Evolutionary conservation across 2,113 vertebrate genomes (phyloP), one percentile per base, ranked within the genome.

Genomic region (Semicossyphus pulcher): DNA sequence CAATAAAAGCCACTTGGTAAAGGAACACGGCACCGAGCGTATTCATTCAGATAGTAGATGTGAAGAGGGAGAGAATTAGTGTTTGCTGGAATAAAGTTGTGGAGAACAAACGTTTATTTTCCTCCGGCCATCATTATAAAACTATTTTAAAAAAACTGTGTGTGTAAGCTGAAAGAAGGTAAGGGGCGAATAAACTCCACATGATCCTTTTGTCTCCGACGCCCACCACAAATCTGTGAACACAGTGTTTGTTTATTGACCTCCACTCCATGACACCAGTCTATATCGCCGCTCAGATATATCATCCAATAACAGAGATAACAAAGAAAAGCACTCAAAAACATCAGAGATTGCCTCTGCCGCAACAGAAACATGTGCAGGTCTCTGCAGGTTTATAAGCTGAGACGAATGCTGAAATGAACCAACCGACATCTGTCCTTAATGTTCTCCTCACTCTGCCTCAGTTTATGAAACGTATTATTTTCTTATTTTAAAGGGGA

Each of bases 241-340:
- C 36, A 7, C 48, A 2, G 44, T 20, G 23, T 59, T 41, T 68
- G 68, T 20, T 45, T 18, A 15, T 21, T 82, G 79, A 80, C 76
- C 76, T 78, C 56, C 26, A 78, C 28, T 83, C 53, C 16, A 44
- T 54, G 68, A 80, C 60, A 73, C 29, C 47, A 75, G 80, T 82
- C 69, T 57, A 25, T 48, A 57, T 52, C 44, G 21, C 51, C 44
- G 51, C 47, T 52, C 67, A 39, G 4, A 74, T 14, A 32, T 78
- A 67, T 74, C 63, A 29, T 36, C 70, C 68, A 70, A 65, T 75
- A 74, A 68, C 72, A 28, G 31, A 81, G 47, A 73, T 73, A 83
- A 73, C 52, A 62, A 57, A 10, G 31, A 62, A 41, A 42, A 61
- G 7, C 58, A 42, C 52, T 52, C 66, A 36, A 44, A n/a, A 39